These are phyloP conservation scores for Rhyacophila evoluta DNA, from an alignment of 2,888 invertebrate species.

Conservation along the genomic window DNA sequence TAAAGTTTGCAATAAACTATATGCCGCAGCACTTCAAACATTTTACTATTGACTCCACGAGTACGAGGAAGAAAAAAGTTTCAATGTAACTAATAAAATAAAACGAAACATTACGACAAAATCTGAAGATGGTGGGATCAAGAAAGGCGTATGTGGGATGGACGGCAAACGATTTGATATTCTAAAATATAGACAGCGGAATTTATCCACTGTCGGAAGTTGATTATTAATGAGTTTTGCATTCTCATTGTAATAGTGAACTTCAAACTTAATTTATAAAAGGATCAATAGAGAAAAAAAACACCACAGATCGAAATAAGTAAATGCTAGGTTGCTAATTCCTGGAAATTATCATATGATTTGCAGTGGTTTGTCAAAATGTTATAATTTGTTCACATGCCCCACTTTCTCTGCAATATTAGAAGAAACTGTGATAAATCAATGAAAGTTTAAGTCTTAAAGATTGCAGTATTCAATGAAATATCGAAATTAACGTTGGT, in stretches of 20 bases:
- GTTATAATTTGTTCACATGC: neutral
- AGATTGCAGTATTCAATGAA: neutral
- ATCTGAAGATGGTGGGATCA: neutral
- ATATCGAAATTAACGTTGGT: neutral
- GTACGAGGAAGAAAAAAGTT: neutral
- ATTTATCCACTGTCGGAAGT: constrained; percentile 4
- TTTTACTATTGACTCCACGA: too few species aligned
- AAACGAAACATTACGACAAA: neutral
- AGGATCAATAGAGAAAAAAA: neutral
- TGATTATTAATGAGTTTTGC: neutral
- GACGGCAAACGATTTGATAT: constrained; percentile 6
- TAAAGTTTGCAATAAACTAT: too few species aligned
- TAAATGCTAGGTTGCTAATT: neutral
- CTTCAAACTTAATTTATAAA: neutral
- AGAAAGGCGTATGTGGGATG: constrained; percentile 24
- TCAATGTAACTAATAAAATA: neutral
- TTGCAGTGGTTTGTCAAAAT: constrained; percentile 22
- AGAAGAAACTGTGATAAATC: neutral
- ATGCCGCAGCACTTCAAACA: too few species aligned
- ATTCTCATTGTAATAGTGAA: neutral
- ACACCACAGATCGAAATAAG: neutral
- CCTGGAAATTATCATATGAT: constrained; percentile 23
- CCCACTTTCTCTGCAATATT: neutral
- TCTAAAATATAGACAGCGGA: neutral
- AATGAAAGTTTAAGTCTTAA: neutral